Evolutionary conservation across 2,888 invertebrate genomes (phyloP).

Genomic region (Harmothoe impar): DNA sequence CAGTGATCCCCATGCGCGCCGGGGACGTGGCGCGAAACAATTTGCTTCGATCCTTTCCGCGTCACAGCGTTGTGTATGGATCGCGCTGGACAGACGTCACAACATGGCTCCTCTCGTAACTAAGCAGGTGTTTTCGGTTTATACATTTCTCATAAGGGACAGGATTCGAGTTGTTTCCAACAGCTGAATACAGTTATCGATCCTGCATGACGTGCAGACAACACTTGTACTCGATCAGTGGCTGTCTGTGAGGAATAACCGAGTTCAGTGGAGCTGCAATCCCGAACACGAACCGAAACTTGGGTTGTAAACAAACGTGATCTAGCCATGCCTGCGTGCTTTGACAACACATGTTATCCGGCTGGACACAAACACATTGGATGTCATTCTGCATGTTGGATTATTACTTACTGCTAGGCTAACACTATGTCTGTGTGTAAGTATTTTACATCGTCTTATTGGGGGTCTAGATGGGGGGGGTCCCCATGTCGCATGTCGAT

Average conservation of each 20-base stretch:
- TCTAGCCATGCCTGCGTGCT: too few relatives aligned
- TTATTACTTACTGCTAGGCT: background rate
- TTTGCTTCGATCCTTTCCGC: constrained; percentile 35
- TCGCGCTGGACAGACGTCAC: constrained; percentile 35
- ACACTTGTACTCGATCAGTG: background rate
- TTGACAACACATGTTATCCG: too few relatives aligned
- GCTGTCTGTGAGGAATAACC: too few relatives aligned
- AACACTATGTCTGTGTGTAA: background rate
- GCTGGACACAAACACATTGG: too few relatives aligned
- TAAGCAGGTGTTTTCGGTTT: constrained; percentile 49
- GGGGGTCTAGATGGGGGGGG: too few relatives aligned
- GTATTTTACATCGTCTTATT: too few relatives aligned
- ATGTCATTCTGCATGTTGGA: background rate
- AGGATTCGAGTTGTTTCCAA: background rate
- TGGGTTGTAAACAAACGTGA: background rate
- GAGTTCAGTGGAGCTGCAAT: background rate
- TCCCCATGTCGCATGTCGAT: too few relatives aligned
- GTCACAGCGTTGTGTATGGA: constrained; percentile 28
- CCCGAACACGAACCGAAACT: background rate
- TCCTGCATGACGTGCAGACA: background rate
- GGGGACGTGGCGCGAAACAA: background rate
- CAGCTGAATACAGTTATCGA: constrained; percentile 11
- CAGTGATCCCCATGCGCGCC: too few relatives aligned
- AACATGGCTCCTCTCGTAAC: constrained; percentile 44
- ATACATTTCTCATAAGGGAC: constrained; percentile 36